Evolutionary conservation across 2,888 invertebrate species (phyloP).

Genomic region (Eumacrocentrus americanus): DNA sequence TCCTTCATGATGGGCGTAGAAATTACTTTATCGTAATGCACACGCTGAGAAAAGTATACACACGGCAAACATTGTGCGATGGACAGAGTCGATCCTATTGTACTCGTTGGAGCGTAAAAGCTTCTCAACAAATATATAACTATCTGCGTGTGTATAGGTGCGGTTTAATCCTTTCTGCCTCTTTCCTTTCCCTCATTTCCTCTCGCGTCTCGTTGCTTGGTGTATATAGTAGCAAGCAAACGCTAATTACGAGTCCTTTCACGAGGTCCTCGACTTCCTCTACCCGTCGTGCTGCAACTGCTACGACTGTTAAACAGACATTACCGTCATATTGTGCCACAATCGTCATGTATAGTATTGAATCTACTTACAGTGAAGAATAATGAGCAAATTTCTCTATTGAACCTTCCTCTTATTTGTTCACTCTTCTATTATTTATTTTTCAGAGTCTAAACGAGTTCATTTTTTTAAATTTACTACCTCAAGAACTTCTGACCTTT

Average conservation of each 20-base stretch:
- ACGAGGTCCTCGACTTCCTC: neutral
- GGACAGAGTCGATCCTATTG: conserved; percentile 35
- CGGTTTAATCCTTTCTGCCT: neutral
- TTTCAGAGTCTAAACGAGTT: no score
- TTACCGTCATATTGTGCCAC: neutral
- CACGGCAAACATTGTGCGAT: conserved; percentile 14
- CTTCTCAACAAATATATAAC: conserved; percentile 32
- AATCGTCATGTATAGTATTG: neutral
- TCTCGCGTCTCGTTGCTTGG: neutral
- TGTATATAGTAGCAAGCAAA: neutral
- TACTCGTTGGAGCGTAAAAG: conserved; percentile 37
- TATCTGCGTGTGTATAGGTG: neutral
- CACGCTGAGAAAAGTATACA: neutral
- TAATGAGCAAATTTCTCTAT: no score
- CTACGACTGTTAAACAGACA: neutral
- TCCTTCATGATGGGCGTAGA: neutral
- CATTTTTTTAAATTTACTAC: no score
- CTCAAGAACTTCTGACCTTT: no score
- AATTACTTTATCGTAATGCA: neutral
- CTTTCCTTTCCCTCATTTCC: conserved; percentile 1
- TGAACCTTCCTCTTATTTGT: no score
- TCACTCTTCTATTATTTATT: no score
- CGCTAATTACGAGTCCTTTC: conserved; percentile 9
- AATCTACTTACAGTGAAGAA: no score
- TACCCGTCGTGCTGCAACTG: neutral